Base-by-base conservation (phyloP, 2,797 vertebrate species). In the Microctenopoma stevenorrisi region DNA sequence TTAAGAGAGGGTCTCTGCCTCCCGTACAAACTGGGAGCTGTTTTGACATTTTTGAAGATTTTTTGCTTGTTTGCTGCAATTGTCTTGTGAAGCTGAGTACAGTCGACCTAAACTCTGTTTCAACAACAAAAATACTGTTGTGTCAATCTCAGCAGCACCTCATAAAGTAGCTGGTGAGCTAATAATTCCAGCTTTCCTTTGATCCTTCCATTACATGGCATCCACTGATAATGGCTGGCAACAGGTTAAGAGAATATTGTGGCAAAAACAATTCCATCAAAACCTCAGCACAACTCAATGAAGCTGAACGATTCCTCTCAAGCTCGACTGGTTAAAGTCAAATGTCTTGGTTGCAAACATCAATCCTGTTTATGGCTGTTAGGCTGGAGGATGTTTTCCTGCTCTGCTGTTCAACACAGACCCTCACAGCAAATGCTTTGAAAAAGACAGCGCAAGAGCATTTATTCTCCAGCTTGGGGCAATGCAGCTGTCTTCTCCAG, bases 301-400 rank as follows among this genome's bases (percentile, higher is more conserved):
- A 93, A 91, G 91, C 92, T 68, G 90, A 94, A 93, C 91, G 86
- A 94, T 92, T 88, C 78, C 79, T 92, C 91, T 88, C 87, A 91
- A 90, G 92, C 93, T 83, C 82, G 86, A 85, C 89, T 91, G 91
- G 89, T 92, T 93, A 89, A 89, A 93, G 91, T 92, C 92, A 91
- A 93, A 92, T 72, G 78, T 90, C 86, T 88, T 83, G 90, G 91
- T 91, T 63, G 82, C 85, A 84, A 85, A 92, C 93, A 95, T 94
- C 93, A 94, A 92, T 94, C 90, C 87, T 91, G 88, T 94, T 94
- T 91, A 93, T 92, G 90, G 79, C 85, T 83, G 85, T 86, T 82
- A 82, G 84, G 85, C 91, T 91, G 74, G 64, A 86, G 92, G 90
- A 93, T 93, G 91, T 92, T 93, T 94, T 89, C 80, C 61, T 77